These are phyloP conservation scores for Galagoides demidoff DNA, from an alignment of 2,797 vertebrate species.

Conservation along the genomic window DNA sequence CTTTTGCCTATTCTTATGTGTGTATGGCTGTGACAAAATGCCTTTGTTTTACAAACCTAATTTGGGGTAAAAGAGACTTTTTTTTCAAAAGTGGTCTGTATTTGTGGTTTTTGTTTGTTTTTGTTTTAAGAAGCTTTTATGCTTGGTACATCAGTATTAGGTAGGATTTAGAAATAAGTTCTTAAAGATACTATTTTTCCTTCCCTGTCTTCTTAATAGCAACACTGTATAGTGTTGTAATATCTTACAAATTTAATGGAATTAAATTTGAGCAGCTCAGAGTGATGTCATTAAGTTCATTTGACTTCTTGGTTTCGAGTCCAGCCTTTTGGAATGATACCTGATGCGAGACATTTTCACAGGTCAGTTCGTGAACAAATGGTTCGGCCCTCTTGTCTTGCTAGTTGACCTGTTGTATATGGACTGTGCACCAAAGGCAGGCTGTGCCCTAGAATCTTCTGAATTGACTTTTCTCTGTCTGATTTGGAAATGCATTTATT, in stretches of 20 bases:
- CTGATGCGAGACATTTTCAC: not conserved
- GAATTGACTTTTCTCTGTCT: not conserved
- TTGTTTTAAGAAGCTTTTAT: constrained; percentile 10
- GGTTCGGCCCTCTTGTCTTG: not conserved
- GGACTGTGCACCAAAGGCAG: not conserved
- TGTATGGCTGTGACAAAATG: not conserved
- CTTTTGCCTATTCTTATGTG: no score
- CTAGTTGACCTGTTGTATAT: not conserved
- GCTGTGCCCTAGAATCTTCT: not conserved
- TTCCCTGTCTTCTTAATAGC: not conserved
- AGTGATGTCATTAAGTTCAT: not conserved
- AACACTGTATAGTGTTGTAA: not conserved
- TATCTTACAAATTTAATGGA: constrained; percentile 1
- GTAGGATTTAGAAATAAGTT: not conserved
- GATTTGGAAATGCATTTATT: not conserved
- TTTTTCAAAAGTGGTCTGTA: not conserved
- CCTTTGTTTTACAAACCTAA: not conserved
- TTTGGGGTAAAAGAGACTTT: not conserved
- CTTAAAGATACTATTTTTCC: not conserved
- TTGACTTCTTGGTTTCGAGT: not conserved
- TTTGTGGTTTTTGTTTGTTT: not conserved
- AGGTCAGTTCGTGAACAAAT: not conserved
- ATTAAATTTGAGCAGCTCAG: constrained; percentile 10
- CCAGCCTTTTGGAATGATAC: not conserved
- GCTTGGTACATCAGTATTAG: constrained; percentile 14